These are phyloP conservation scores for Hydraecia micacea DNA, from an alignment of 2,888 invertebrate species.

Conservation along the genomic window DNA sequence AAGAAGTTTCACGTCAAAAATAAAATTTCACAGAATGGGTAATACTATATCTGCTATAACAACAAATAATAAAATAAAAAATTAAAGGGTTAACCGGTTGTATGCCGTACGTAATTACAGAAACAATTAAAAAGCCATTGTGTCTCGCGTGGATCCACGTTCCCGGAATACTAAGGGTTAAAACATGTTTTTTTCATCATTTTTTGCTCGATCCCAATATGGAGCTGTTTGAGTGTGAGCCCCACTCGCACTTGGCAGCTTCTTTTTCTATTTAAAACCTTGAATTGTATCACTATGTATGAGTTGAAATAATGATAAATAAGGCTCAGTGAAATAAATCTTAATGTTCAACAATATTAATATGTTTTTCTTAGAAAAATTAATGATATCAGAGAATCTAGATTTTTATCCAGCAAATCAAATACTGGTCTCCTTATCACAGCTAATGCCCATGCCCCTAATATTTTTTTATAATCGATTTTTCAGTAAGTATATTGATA, in stretches of 20 bases:
- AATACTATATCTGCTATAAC: too few species aligned
- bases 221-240: neutral
- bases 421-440: constrained; percentile 16
- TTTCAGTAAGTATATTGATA: constrained; percentile 29
- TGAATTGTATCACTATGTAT: neutral
- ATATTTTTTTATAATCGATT: neutral
- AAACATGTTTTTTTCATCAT: neutral
- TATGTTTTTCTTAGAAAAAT: neutral
- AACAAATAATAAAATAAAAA: neutral
- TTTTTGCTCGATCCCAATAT: neutral
- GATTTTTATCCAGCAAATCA: constrained; percentile 18
- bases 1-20: too few species aligned
- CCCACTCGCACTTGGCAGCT: neutral
- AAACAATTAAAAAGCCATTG: too few species aligned
- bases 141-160: too few species aligned
- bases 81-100: too few species aligned
- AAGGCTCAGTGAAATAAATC: neutral
- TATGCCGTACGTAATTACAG: too few species aligned
- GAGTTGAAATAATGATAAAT: neutral
- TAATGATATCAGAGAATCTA: neutral
- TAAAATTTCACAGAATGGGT: neutral
- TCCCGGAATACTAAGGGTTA: too few species aligned
- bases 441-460: neutral
- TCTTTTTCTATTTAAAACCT: neutral
- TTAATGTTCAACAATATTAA: neutral